Base-by-base conservation (phyloP, 2,797 vertebrate genomes). In the Lophotriccus pileatus region DNA sequence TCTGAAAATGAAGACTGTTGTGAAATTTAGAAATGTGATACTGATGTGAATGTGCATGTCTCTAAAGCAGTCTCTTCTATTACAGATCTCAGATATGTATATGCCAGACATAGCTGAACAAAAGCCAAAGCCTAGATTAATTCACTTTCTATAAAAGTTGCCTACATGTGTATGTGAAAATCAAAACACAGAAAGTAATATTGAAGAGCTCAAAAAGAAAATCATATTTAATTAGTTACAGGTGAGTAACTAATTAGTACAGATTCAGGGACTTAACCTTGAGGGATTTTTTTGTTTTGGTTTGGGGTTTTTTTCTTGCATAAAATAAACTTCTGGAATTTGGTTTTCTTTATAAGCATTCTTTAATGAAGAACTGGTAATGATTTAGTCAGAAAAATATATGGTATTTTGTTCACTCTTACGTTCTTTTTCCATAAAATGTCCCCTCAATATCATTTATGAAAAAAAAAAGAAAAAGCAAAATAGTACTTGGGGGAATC, bases 51-150 rank as follows among this genome's bases (percentile, higher is more conserved):
- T 86, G 77, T 88, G 43, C 47, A 43, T 52, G 70, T 66, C 76
- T 87, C 78, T 75, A 55, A 93, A 83, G 19, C 37, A 91, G 76
- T 30, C 50, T 87, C 70, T 82, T 68, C 78, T 78, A 21, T 92
- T 94, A 81, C 60, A 91, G 56, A 78, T 75, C 87, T 81, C 67
- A 86, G 77, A 91, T 76, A 84, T 70, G 68, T 77, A 47, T 89
- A 95, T 44, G 82, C 76, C 90, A 95, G 87, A 93, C 74, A 62
- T 32, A 82, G 88, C 87, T 89, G 89, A 94, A 82, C 23, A 58
- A 67, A 80, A 93, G 82, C 82, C 91, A 96, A 94, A 95, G 55
- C 64, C 60, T 60, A 76, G 53, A 88, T 75, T 82, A 73, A 93
- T 92, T 90, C 75, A 32, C 49, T 76, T 87, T 68, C 66, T 82